Conservation (phyloP, 2,113 vertebrate species). For the Dipodomys stephensi region DNA sequence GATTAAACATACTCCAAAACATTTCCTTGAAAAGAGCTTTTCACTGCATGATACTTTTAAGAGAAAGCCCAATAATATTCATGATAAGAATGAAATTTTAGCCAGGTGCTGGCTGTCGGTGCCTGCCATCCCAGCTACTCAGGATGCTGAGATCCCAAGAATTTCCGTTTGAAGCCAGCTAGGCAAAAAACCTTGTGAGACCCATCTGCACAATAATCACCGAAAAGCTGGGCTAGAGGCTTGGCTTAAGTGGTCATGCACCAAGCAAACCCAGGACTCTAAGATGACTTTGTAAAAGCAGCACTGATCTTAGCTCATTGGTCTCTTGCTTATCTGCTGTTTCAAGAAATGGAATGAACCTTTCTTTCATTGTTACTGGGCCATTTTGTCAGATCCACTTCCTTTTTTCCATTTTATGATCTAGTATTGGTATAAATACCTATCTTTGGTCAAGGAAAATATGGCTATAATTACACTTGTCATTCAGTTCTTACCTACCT, state of each 20-base stretch:
- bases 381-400: not conserved
- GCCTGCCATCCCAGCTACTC: not conserved
- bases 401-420: not conserved
- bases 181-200: too few relatives aligned
- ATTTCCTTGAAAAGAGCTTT: constrained; percentile 37
- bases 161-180: too few relatives aligned
- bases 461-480: not conserved
- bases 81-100: not conserved
- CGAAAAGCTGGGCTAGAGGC: too few relatives aligned
- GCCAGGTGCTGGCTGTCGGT: too few relatives aligned
- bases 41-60: not conserved
- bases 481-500: not conserved
- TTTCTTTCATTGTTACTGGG: not conserved
- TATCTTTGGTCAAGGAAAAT: not conserved
- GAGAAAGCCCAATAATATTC: not conserved
- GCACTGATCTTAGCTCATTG: not conserved
- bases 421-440: not conserved
- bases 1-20: not conserved
- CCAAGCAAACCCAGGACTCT: too few relatives aligned
- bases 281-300: not conserved
- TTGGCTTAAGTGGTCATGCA: too few relatives aligned
- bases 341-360: not conserved
- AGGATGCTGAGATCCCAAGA: not conserved
- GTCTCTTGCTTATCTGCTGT: not conserved
- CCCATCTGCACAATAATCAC: too few relatives aligned